phyloP scores from a whole-genome alignment of 2,888 invertebrate species.

The Horisme vitalbata region DNA sequence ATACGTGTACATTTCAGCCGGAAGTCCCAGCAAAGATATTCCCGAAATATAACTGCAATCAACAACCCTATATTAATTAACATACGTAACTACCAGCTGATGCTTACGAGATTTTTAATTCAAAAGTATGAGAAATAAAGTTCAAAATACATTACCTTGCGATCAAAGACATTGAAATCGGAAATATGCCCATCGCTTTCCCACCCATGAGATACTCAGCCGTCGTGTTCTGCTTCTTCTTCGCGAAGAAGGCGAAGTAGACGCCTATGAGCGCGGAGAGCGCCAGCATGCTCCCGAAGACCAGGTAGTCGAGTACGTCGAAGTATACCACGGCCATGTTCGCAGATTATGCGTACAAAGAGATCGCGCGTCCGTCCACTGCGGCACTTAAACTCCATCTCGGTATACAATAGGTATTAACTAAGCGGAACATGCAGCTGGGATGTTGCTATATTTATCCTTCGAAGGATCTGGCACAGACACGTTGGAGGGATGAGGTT shows the following conservation, averaged over 20 bases:
- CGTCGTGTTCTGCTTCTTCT: constrained; percentile 86
- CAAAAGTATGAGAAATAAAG: too few species aligned
- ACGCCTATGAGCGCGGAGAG: constrained; percentile 86
- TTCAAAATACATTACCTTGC: constrained; percentile 85
- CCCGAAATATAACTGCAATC: constrained; percentile 87
- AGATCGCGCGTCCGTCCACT: constrained; percentile 56
- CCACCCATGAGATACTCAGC: constrained; percentile 89
- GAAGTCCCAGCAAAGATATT: constrained; percentile 87
- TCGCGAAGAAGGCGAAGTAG: constrained; percentile 87
- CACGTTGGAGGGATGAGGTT: constrained; percentile 63
- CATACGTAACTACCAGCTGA: too few species aligned
- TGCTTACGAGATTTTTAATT: too few species aligned
- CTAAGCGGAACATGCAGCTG: constrained; percentile 59
- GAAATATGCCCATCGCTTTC: constrained; percentile 90
- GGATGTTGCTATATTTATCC: constrained; percentile 66
- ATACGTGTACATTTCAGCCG: constrained; percentile 90
- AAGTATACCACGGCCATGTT: constrained; percentile 75
- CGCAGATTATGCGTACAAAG: constrained; percentile 5
- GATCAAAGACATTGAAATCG: constrained; percentile 89
- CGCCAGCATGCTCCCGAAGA: constrained; percentile 85
- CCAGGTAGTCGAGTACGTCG: constrained; percentile 85
- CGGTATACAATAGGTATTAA: constrained; percentile 60
- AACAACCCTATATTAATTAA: constrained; percentile 43
- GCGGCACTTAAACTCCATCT: constrained; percentile 60
- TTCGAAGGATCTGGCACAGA: constrained; percentile 63